Conservation (phyloP, 1,140 invertebrate genomes). For the Leucophenga varia region DNA sequence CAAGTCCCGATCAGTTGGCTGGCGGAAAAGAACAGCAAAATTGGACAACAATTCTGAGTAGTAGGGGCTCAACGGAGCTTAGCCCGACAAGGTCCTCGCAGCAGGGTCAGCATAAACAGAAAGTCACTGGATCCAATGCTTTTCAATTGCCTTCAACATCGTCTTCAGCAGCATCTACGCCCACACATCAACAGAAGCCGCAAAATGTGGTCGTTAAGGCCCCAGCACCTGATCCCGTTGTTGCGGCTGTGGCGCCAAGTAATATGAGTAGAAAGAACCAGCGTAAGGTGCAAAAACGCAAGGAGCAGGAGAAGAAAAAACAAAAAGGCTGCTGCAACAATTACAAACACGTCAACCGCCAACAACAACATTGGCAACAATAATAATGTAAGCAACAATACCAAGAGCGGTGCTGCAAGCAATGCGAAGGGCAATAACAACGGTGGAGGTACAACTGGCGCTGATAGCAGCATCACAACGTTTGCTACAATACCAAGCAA, state of each 20-base stretch:
- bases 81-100: not conserved
- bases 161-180: constrained; percentile 37
- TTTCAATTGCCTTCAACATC: constrained; percentile 32
- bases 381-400: constrained; percentile 11
- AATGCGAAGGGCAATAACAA: constrained; percentile 5
- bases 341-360: too few relatives aligned
- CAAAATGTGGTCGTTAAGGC: constrained; percentile 3
- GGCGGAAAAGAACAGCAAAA: constrained; percentile 18
- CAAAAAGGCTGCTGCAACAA: constrained; percentile 20
- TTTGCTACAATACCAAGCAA: constrained; percentile 5
- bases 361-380: constrained; percentile 3
- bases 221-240: constrained; percentile 5
- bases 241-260: constrained; percentile 14
- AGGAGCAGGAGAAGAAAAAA: constrained; percentile 38
- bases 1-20: constrained; percentile 21
- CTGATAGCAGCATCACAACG: constrained; percentile 10
- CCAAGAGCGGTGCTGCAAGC: constrained; percentile 1
- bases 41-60: constrained; percentile 12
- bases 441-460: constrained; percentile 2
- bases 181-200: constrained; percentile 25
- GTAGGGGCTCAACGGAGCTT: constrained; percentile 1
- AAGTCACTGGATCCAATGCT: constrained; percentile 12
- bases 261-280: constrained; percentile 20
- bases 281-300: constrained; percentile 32
- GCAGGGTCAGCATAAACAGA: not conserved